A percentile compares a stretch with the other conserved stretches of the same genome.
Conservation (phyloP, 2,113 vertebrate species). For the Callionymus lyra region DNA sequence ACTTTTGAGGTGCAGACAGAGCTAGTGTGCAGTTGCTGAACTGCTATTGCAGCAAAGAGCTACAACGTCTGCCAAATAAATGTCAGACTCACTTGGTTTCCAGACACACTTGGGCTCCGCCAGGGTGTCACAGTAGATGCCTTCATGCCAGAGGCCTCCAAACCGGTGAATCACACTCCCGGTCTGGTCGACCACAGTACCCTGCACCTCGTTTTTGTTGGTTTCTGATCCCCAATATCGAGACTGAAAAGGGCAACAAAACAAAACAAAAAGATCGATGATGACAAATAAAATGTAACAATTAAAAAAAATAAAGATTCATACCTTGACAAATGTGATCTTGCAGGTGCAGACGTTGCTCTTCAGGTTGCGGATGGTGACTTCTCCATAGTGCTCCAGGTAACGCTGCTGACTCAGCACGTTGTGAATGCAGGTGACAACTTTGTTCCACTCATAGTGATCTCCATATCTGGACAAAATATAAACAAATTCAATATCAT, state of each 20-base stretch:
- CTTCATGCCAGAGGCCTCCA: constrained; percentile 85
- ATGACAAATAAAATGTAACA: too few relatives aligned
- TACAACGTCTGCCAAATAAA: too few relatives aligned
- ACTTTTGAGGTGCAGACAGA: too few relatives aligned
- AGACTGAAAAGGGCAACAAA: constrained; percentile 52
- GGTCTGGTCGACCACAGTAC: constrained; percentile 70
- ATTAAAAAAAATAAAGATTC: too few relatives aligned
- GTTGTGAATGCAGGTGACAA: constrained; percentile 88
- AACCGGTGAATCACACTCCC: constrained; percentile 80
- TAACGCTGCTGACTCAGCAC: constrained; percentile 85
- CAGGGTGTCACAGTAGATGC: constrained; percentile 77
- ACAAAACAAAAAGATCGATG: not conserved
- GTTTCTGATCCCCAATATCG: constrained; percentile 77
- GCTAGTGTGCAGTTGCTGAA: too few relatives aligned
- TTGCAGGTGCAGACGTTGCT: constrained; percentile 80
- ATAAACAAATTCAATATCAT: not conserved
- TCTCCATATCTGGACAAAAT: constrained; percentile 71
- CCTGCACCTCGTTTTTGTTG: constrained; percentile 81
- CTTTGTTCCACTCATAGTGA: constrained; percentile 94
- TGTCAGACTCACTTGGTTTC: constrained; percentile 84
- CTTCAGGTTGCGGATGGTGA: constrained; percentile 77
- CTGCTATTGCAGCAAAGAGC: too few relatives aligned
- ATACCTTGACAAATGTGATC: constrained; percentile 88
- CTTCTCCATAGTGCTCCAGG: constrained; percentile 88
- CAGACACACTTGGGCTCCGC: constrained; percentile 77